Evolutionary conservation across 1,140 invertebrate species (phyloP).

Genomic region (Aphelinus atriplicis): DNA sequence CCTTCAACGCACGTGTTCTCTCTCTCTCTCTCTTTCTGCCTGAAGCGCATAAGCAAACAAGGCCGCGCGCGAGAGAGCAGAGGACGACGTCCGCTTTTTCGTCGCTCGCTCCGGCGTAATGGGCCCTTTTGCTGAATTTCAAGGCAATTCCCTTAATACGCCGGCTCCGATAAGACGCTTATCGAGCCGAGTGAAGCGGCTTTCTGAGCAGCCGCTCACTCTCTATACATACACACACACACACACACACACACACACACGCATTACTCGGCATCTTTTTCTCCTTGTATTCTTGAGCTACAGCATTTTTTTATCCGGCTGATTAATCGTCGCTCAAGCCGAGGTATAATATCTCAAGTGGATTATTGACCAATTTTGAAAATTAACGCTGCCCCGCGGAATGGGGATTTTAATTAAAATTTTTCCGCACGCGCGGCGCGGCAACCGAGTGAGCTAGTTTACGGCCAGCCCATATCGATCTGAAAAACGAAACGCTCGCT

Average conservation of each 20-base stretch:
- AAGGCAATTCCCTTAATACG: slow-evolving; percentile 44
- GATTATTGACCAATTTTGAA: slow-evolving; percentile 23
- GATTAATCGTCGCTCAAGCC: slow-evolving; percentile 1
- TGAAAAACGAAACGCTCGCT: no score
- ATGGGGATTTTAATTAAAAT: no score
- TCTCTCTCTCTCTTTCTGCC: background rate
- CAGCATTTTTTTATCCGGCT: slow-evolving; percentile 17
- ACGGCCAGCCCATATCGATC: no score
- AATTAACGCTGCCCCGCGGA: background rate
- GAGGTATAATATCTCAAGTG: slow-evolving; percentile 21
- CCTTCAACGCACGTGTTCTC: slow-evolving; percentile 10
- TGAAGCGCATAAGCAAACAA: slow-evolving; percentile 16
- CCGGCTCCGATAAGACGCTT: slow-evolving; percentile 42
- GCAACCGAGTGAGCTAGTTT: no score
- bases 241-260: background rate
- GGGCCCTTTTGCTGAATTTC: slow-evolving; percentile 43
- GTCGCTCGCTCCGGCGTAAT: slow-evolving; percentile 32
- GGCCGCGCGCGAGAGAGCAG: background rate
- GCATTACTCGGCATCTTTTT: background rate
- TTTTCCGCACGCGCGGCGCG: no score
- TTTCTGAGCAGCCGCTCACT: slow-evolving; percentile 5
- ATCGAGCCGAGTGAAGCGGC: slow-evolving; percentile 17
- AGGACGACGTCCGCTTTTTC: slow-evolving; percentile 27
- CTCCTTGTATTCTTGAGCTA: background rate
- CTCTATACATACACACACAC: background rate